Evolutionary conservation across 2,113 vertebrate genomes (phyloP).

Genomic region (Rousettus leschenaultii): DNA sequence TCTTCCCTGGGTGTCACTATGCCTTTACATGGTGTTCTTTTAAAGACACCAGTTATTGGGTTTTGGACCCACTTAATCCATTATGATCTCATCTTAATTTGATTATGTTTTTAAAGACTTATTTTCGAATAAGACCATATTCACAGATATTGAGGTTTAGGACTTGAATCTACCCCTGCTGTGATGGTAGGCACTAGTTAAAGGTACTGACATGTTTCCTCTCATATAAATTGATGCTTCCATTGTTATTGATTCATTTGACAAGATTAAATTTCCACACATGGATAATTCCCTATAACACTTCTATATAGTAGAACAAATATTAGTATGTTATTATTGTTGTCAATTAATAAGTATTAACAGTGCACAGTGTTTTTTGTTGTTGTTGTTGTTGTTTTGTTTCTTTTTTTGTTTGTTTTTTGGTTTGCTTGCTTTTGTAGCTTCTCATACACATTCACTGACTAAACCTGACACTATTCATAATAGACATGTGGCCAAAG

Average conservation of each 20-base stretch:
- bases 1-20: background rate
- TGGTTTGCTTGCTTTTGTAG: too few relatives aligned
- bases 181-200: background rate
- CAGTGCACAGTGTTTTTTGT: background rate
- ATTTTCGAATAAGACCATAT: background rate
- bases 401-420: background rate
- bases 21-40: background rate
- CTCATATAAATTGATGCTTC: background rate
- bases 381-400: background rate
- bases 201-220: rapidly evolving
- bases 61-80: background rate
- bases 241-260: background rate
- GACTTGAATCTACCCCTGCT: background rate
- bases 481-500: background rate
- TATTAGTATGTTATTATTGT: background rate
- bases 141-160: background rate
- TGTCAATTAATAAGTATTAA: background rate
- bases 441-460: background rate
- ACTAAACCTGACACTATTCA: background rate
- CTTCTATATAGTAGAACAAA: background rate
- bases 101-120: background rate
- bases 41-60: background rate
- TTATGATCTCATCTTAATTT: background rate
- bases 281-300: background rate
- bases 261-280: background rate